Evolutionary conservation across 1,140 invertebrate genomes (phyloP).

Genomic region (Drosophila tropicalis): DNA sequence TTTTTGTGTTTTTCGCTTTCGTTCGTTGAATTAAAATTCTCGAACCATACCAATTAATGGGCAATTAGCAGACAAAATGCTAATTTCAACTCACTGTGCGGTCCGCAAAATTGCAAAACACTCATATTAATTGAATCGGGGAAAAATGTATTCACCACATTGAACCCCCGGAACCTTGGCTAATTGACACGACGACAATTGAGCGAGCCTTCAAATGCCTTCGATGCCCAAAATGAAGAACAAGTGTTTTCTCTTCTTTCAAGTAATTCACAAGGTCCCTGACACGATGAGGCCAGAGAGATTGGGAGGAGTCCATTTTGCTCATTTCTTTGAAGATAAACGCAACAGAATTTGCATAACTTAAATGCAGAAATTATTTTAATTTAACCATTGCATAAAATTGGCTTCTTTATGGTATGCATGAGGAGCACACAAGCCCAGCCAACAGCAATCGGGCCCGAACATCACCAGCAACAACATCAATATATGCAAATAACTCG

Average conservation of each 20-base stretch:
- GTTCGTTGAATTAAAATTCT: slow-evolving; percentile 39
- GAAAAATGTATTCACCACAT: slow-evolving; percentile 12
- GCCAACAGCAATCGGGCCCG: neutral
- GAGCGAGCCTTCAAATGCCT: neutral
- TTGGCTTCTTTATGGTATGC: slow-evolving; percentile 58
- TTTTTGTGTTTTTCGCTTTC: neutral
- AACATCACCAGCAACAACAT: slow-evolving; percentile 25
- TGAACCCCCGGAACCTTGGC: slow-evolving; percentile 23
- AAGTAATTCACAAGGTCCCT: neutral
- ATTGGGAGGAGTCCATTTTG: slow-evolving; percentile 23
- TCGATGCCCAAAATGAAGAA: neutral
- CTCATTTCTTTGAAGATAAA: slow-evolving; percentile 38
- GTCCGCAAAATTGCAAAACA: slow-evolving; percentile 30
- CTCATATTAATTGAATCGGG: slow-evolving; percentile 31
- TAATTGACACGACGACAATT: slow-evolving; percentile 57
- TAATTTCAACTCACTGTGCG: slow-evolving; percentile 49
- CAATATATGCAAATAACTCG: slow-evolving; percentile 66
- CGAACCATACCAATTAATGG: slow-evolving; percentile 46
- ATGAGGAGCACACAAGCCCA: neutral
- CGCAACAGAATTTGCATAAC: slow-evolving; percentile 59
- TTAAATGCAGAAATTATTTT: slow-evolving; percentile 71
- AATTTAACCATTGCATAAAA: slow-evolving; percentile 73
- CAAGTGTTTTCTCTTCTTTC: too few species aligned
- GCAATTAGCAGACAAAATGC: slow-evolving; percentile 63
- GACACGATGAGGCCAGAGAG: too few species aligned